These are phyloP conservation scores for Agonopterix arenella DNA, from an alignment of 2,888 invertebrate genomes.

Conservation along the genomic window DNA sequence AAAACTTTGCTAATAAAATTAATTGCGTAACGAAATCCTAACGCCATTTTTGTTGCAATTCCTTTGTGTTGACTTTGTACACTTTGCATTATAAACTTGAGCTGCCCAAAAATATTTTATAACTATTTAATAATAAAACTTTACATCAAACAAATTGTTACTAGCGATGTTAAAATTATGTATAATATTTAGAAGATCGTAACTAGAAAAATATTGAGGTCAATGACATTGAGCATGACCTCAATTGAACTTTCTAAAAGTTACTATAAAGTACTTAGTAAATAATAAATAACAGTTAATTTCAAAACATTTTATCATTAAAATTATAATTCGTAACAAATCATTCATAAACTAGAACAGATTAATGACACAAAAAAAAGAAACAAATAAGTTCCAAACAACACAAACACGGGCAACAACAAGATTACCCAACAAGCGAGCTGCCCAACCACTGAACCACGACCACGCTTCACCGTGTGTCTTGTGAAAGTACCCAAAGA, in stretches of 20 bases:
- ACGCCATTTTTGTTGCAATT: constrained; percentile 43
- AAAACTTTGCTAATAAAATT: constrained; percentile 7
- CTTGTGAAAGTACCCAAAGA: constrained; percentile 74
- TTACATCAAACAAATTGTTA: too few species aligned
- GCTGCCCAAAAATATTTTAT: not conserved
- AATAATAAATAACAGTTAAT: too few species aligned
- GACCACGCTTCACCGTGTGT: constrained; percentile 49
- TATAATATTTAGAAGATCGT: too few species aligned
- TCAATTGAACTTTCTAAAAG: constrained; percentile 31
- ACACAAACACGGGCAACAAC: not conserved
- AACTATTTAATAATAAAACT: too few species aligned
- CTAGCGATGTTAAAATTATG: too few species aligned
- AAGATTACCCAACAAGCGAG: constrained; percentile 30
- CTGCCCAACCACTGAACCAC: constrained; percentile 55
- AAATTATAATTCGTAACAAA: too few species aligned
- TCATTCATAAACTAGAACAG: too few species aligned
- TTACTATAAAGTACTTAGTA: not conserved
- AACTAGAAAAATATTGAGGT: constrained; percentile 19
- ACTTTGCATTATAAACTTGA: not conserved
- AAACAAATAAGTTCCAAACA: too few species aligned
- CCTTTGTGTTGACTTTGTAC: constrained; percentile 36
- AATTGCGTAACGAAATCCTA: constrained; percentile 52
- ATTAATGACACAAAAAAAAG: not conserved
- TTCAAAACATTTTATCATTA: too few species aligned
- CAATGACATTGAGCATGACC: constrained; percentile 35